Conservation (phyloP, 2,113 vertebrate genomes). For the Cricetomys ansorgei region DNA sequence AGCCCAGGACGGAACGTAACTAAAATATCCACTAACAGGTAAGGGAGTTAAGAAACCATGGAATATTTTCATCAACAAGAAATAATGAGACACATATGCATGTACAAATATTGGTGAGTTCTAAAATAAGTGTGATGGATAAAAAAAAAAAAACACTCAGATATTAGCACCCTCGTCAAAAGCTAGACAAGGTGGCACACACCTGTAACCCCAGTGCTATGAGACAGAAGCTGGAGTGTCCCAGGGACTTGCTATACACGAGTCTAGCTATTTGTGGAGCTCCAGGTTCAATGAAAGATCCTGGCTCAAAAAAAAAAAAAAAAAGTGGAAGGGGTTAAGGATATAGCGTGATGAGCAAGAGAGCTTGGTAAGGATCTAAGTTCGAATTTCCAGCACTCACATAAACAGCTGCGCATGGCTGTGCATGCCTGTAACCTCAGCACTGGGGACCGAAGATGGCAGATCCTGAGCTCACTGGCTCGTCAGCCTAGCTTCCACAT, state of each 20-base stretch:
- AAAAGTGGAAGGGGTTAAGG: background rate
- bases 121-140: background rate
- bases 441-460: background rate
- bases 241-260: background rate
- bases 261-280: background rate
- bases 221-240: background rate
- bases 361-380: background rate
- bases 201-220: background rate
- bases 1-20: background rate
- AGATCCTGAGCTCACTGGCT: background rate
- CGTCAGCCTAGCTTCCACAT: background rate
- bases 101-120: background rate
- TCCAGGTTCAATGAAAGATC: background rate
- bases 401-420: background rate
- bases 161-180: background rate
- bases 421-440: background rate
- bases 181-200: background rate
- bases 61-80: background rate
- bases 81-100: background rate
- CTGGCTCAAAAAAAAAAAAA: background rate
- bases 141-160: background rate
- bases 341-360: background rate
- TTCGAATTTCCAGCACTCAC: background rate
- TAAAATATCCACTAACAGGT: background rate
- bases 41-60: background rate